Conservation (phyloP, 2,113 vertebrate species). For the Felis catus region F.catus_Fca126_mat1.0 CM031424.1:14157501-14158000, state of each 20-base stretch:
- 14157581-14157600: not conserved
- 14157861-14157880: not conserved
- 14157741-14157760: slow-evolving; percentile 15
- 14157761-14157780: not conserved
- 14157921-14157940: not conserved
- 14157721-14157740: not conserved
- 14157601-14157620: slow-evolving; percentile 2
- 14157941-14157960: not conserved
- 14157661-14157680: not conserved
- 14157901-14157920: not conserved
- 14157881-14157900: not conserved
- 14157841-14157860: not conserved
- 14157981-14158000: not conserved
- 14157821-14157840: slow-evolving; percentile 24
- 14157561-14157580: slow-evolving; percentile 25
- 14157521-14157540: not conserved
- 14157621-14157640: not conserved
- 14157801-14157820: slow-evolving; percentile 36
- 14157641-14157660: not conserved
- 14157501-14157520: slow-evolving; percentile 4
- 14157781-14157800: slow-evolving; percentile 54
- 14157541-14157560: not conserved
- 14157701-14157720: not conserved
- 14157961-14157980: not conserved
- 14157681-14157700: not conserved